A percentile compares a stretch with the other conserved stretches of the same genome.
Conservation (phyloP, 2,797 vertebrate species). For the Morelia viridis region DNA sequence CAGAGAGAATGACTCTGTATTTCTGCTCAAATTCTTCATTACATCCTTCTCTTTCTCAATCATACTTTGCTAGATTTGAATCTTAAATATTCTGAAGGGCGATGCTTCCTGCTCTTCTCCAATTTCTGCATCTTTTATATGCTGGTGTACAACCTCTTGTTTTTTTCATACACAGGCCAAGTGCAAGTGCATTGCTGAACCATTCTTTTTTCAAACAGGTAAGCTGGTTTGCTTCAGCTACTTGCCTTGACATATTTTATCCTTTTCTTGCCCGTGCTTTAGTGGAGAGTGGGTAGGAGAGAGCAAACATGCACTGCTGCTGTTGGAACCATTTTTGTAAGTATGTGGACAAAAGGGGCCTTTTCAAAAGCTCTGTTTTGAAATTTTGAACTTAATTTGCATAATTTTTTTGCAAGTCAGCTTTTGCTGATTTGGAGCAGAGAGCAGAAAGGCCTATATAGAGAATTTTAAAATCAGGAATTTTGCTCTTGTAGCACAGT, state of each 20-base stretch:
- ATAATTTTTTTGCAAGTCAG: neutral
- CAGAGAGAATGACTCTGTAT: neutral
- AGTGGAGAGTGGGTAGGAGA: neutral
- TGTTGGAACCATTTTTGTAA: neutral
- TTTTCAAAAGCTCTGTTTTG: neutral
- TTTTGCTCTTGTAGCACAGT: neutral
- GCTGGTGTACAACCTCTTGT: neutral
- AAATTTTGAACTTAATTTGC: neutral
- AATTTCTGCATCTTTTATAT: neutral
- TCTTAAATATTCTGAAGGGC: neutral
- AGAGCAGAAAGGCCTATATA: neutral
- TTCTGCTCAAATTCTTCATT: neutral
- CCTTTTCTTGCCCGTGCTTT: neutral
- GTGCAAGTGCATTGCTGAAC: constrained; percentile 83
- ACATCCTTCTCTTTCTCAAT: neutral
- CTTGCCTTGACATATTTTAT: neutral
- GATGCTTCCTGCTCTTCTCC: neutral
- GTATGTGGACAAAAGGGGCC: neutral
- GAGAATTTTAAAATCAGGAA: neutral
- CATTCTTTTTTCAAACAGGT: constrained; percentile 99
- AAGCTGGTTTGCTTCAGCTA: constrained; percentile 31
- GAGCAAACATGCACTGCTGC: neutral
- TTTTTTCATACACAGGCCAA: constrained; percentile 79
- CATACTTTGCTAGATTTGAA: neutral
- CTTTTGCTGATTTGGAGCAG: neutral